Evolutionary conservation across 2,797 vertebrate species (phyloP), one percentile per base, ranked within the genome.

Genomic region (Epinephelus awoara): DNA sequence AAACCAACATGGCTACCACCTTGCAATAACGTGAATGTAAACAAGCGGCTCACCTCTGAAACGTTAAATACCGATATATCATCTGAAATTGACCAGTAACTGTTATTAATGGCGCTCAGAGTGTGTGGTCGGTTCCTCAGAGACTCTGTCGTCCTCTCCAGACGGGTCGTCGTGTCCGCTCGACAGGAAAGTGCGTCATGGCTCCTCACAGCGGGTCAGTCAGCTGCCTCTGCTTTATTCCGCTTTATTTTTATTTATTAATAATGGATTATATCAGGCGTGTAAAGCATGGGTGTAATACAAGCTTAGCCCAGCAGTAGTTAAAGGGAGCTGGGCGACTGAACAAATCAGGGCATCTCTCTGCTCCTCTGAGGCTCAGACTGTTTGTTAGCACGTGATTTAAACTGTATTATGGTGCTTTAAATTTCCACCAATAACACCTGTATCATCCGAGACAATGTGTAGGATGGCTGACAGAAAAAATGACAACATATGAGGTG

Each of bases 1-100:
- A 52, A 76, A 88, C 5, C 83, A 93, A 84, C 50, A 96, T 96
- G 95, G 93, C 86, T 56, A 34, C 81, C 93, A 13, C 79, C 76
- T 89, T 77, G 57, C 27, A 19, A 47, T 77, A 86, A 85, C 61
- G 93, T 87, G 91, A 85, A 78, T 4, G 75, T 87, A 79, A 91
- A 91, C 67, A 90, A 80, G 29, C 54, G 59, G 1, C 49, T 42
- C 56, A 40, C 66, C 78, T 86, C 34, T 72, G 7, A 1, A 21
- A 7, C 18, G 1, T 7, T 3, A 25, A 4, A 0, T 1, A 0
- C 4, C 0, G 9, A 46, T 0, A 0, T 4, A 6, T 6, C 19
- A 0, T 11, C 11, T 62, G 7, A 21, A 54, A 19, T 2, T 0
- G 19, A 10, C 0, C 23, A 11, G 12, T 1, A n/a, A 0, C 6